phyloP scores from a whole-genome alignment of 2,113 vertebrate genomes.

The Suricata suricatta region DNA sequence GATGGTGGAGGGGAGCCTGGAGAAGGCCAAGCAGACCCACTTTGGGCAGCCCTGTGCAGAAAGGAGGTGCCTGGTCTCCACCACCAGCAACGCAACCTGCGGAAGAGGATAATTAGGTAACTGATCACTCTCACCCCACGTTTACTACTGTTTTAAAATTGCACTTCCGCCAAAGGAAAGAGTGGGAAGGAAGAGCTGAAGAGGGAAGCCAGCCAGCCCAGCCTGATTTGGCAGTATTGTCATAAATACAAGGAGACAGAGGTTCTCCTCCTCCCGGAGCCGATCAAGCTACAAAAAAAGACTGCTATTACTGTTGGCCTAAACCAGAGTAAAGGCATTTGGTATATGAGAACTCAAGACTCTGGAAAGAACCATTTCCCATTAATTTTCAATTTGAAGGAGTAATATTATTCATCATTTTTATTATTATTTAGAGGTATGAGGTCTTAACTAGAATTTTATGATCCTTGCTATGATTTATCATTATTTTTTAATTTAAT shows the following conservation, averaged over 20 bases:
- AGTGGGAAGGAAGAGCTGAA: not conserved
- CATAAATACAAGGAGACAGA: not conserved
- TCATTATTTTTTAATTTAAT: conserved; percentile 53
- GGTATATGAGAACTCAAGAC: not conserved
- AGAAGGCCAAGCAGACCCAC: not conserved
- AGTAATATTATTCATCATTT: conserved; percentile 8
- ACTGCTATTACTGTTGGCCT: not conserved
- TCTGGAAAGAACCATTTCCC: not conserved
- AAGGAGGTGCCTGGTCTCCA: not conserved
- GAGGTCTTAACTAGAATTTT: conserved; percentile 25
- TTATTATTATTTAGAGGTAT: conserved; percentile 42
- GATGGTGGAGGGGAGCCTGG: too few species aligned
- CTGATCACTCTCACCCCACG: not conserved
- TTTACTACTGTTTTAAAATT: not conserved
- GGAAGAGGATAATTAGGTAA: not conserved
- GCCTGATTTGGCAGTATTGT: not conserved
- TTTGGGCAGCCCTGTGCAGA: not conserved
- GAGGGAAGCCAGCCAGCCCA: not conserved
- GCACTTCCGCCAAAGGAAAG: not conserved
- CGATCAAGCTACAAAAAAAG: not conserved
- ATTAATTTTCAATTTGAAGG: conserved; percentile 29
- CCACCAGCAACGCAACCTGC: not conserved
- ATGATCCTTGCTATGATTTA: not conserved
- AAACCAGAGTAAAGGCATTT: not conserved
- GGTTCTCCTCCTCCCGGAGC: not conserved